Percentiles rank a stretch among this genome's conserved stretches.
These are phyloP conservation scores for Triplophysa bombifrons DNA, from an alignment of 2,797 vertebrate genomes.

Conservation along the genomic window DNA sequence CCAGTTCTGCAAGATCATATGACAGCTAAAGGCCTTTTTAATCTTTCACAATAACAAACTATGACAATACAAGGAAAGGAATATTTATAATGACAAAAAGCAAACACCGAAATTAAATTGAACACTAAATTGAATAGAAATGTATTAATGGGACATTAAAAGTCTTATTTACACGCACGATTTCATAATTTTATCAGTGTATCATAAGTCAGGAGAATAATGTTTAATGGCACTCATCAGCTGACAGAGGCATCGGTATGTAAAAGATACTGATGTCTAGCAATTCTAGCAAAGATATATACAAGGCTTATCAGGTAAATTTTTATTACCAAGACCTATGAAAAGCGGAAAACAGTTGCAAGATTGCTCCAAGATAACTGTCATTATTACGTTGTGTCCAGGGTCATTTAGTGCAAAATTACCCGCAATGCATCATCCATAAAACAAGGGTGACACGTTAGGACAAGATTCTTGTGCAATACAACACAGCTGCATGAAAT, in stretches of 20 bases:
- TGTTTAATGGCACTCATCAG: conserved; percentile 8
- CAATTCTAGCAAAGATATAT: not conserved
- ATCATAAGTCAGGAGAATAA: not conserved
- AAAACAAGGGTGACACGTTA: not conserved
- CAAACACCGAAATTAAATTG: not conserved
- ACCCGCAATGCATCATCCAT: not conserved
- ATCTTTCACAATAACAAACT: not conserved
- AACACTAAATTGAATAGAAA: not conserved
- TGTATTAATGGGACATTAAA: not conserved
- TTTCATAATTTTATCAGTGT: not conserved
- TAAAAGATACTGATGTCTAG: not conserved
- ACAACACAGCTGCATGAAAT: not conserved
- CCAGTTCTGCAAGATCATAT: conserved; percentile 3
- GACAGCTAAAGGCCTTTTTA: not conserved
- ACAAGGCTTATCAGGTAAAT: not conserved
- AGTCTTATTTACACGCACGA: not conserved
- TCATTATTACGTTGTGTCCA: conserved; percentile 5
- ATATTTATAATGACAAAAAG: not conserved
- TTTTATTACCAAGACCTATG: not conserved
- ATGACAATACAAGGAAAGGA: not conserved
- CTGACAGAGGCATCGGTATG: not conserved
- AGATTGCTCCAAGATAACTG: conserved; percentile 48
- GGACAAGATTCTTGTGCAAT: not conserved
- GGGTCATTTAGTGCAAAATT: conserved; percentile 38
- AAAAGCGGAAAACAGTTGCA: conserved; percentile 60